phyloP scores from a whole-genome alignment of 2,888 invertebrate species.

The Hirtodrosophila confusa region DNA sequence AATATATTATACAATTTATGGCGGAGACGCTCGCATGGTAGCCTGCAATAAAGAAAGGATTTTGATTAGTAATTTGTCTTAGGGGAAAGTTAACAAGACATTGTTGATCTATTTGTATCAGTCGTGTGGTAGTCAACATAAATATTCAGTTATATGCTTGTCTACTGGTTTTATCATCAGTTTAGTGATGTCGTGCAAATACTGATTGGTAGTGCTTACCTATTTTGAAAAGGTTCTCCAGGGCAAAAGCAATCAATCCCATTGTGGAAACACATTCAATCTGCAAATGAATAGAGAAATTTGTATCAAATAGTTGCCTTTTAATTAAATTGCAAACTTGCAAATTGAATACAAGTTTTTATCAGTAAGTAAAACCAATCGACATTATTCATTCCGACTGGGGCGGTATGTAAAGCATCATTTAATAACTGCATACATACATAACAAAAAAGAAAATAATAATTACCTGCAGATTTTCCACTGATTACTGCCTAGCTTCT shows the following conservation, averaged over 20 bases:
- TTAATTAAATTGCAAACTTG: not conserved
- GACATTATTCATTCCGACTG: slow-evolving; percentile 52
- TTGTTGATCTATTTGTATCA: slow-evolving; percentile 21
- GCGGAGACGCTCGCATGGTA: no score
- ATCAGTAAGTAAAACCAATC: slow-evolving; percentile 50
- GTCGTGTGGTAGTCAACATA: slow-evolving; percentile 45
- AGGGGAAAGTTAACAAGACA: not conserved
- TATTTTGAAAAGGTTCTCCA: not conserved
- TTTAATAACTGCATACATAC: not conserved
- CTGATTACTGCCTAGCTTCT: no score
- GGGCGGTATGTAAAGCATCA: slow-evolving; percentile 53
- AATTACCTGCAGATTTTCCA: slow-evolving; percentile 27
- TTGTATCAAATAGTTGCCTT: not conserved
- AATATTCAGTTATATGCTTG: slow-evolving; percentile 57
- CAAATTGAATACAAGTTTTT: not conserved
- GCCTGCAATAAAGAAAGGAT: slow-evolving; percentile 35
- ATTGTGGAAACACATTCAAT: not conserved
- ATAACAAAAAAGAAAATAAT: not conserved
- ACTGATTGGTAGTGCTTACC: slow-evolving; percentile 19
- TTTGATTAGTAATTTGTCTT: not conserved
- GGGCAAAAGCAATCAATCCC: not conserved
- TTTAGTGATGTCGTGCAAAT: not conserved
- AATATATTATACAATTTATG: no score
- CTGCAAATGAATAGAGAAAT: slow-evolving; percentile 14
- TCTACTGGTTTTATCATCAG: slow-evolving; percentile 33